Conservation (phyloP, 2,797 vertebrate species). For the Labeo calbasu region DNA sequence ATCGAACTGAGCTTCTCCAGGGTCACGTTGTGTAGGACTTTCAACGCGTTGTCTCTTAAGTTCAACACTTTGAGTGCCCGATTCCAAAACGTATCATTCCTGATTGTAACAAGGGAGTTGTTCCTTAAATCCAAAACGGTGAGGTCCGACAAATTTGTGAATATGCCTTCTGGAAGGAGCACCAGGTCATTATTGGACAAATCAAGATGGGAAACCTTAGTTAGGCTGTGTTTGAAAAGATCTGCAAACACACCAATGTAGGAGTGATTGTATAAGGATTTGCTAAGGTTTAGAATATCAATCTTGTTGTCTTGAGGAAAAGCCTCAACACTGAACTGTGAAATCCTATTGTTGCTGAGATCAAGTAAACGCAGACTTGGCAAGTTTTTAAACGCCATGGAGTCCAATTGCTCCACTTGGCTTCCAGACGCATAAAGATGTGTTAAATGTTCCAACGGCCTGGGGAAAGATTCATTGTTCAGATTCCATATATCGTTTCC, state of each 20-base stretch:
- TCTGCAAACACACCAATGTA: conserved; percentile 39
- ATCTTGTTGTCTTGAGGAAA: conserved; percentile 78
- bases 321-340: conserved; percentile 74
- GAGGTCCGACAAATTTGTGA: conserved; percentile 75
- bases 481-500: conserved; percentile 82
- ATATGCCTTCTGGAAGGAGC: conserved; percentile 75
- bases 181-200: conserved; percentile 82
- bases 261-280: conserved; percentile 69
- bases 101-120: conserved; percentile 85
- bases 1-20: conserved; percentile 76
- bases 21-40: conserved; percentile 73
- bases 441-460: conserved; percentile 76
- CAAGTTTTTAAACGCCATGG: conserved; percentile 80
- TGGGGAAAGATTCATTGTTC: conserved; percentile 77
- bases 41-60: conserved; percentile 86
- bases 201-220: conserved; percentile 76
- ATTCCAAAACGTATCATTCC: conserved; percentile 74
- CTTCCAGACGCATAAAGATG: conserved; percentile 86
- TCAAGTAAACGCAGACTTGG: conserved; percentile 85
- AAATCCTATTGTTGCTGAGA: conserved; percentile 86
- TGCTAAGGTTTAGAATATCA: conserved; percentile 80
- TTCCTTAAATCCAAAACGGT: conserved; percentile 83
- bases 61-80: conserved; percentile 80
- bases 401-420: conserved; percentile 77
- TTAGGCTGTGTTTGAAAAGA: conserved; percentile 66